Base-by-base conservation (phyloP, 1,140 invertebrate species). In the Latrodectus geometricus region DNA sequence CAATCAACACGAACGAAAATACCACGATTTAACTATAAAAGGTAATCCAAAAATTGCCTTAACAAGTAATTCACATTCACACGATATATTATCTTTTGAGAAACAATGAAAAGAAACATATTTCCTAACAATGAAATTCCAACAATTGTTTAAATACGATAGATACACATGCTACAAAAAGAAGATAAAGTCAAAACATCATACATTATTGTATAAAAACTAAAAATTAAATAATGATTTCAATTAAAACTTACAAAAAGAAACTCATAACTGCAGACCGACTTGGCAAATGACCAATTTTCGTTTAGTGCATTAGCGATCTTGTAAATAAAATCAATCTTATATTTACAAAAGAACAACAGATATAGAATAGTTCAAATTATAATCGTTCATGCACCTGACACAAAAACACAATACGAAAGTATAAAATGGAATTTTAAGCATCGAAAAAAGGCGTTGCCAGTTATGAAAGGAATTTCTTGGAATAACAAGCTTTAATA, bases 351-450 rank as follows among this genome's bases (percentile, higher is more conserved):
- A 78, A 15, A 66, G 20, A 68, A 56, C 48, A 78, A 78, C 54
- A 48, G 48, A 78, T 66, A 78, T 11, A 48, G 15, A 14, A 48
- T 8, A 17, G 17, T 15, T 7, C 23, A n/a, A 69, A 66, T n/a
- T 23, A 79, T 48, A 49, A 68, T 69, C 61, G n/a, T 23, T 48
- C 66, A 70, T 69, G 52, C 50, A 66, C 49, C 52, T 81, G 66
- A 70, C 79, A 72, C 70, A 50, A 54, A 17, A 17, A 61, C 54
- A 81, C 79, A 81, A 81, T 81, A 81, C 79, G 79, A 81, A 80
- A 81, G 79, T 81, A 81, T 72, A 81, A 79, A 81, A 72, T 70
- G 79, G 79, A 81, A 81, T 81, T 81, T 81, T 69, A 81, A 81
- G 79, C 79, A 81, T 81, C 50, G 68, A 66, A 52, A 35, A n/a